Evolutionary conservation across 1,140 invertebrate genomes (phyloP), one percentile per base, ranked within the genome.

Genomic region (Pachyrhynchus sulphureomaculatus): DNA sequence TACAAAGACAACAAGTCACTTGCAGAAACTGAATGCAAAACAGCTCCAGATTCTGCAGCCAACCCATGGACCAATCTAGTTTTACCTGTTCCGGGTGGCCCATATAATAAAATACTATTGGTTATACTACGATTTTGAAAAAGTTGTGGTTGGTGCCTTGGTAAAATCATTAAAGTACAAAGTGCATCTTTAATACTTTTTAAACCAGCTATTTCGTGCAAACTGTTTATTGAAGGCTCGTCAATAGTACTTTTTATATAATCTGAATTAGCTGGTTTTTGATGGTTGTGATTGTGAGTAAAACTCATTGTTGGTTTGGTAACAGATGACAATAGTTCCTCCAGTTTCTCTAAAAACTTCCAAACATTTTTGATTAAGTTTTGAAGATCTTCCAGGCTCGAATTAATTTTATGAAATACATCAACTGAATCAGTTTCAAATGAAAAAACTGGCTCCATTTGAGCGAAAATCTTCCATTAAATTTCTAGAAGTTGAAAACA

Each of bases 21-120:
- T 64, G 79, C 78, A 9, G 82, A 81, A n/a, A 84, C 74, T 64
- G 72, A 77, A 68, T 82, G 82, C 34, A 84, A 79, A 3, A 72
- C 70, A 15, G 79, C 62, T 62, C 74, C 54, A 70, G 80, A 71
- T 72, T 88, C 83, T 2, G 70, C 73, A 8, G 82, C 81, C 26
- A 84, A 56, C 13, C 83, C 84, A 23, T 82, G 78, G 2, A 83
- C 85, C 20, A 89, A 64, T 21, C 83, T 72, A 1, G 88, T 89
- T 75, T 90, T 90, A 2, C 87, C 87, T 26, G 85, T 88, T 8
- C 88, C 88, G 36, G 86, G 87, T 12, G 86, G 82, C 4, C 88
- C 88, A 75, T 86, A 89, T 4, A 90, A 72, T 53, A 90, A 73
- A n/a, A 88, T 74, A 2, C 83, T 79, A 67, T 72, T 77, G 68